phyloP scores from a whole-genome alignment of 2,797 vertebrate genomes.

The Mus caroli region DNA sequence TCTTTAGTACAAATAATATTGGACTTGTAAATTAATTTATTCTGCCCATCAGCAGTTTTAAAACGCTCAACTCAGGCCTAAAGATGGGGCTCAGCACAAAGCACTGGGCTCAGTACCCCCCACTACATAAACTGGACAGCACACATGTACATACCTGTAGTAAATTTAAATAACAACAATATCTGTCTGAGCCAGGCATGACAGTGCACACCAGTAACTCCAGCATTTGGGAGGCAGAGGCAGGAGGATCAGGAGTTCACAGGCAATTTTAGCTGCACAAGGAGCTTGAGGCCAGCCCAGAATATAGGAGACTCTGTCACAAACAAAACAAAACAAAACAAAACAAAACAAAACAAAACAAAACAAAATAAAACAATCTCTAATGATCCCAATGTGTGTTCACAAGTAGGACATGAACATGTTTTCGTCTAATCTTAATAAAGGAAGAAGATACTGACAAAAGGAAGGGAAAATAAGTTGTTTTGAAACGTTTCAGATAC shows the following conservation, averaged over 20 bases:
- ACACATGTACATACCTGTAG: neutral
- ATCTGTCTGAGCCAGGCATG: neutral
- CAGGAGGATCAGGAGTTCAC: neutral
- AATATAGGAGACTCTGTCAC: neutral
- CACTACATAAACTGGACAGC: neutral
- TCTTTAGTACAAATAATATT: neutral
- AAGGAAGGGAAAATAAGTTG: neutral
- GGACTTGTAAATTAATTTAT: neutral
- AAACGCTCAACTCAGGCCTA: neutral
- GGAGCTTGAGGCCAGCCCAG: neutral
- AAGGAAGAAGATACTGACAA: neutral
- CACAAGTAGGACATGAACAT: neutral
- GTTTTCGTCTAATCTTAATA: neutral
- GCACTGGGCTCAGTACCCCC: neutral
- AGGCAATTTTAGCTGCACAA: too few species aligned
- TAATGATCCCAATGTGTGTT: neutral
- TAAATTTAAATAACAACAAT: neutral
- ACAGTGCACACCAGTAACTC: neutral
- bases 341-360: neutral
- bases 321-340: neutral
- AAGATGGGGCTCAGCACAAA: neutral
- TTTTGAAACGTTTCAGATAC: neutral
- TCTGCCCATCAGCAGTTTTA: neutral
- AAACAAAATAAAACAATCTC: too few species aligned
- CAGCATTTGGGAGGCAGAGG: neutral